Base-by-base conservation (phyloP, 2,888 invertebrate genomes). In the Drosophila prostipennis region DNA sequence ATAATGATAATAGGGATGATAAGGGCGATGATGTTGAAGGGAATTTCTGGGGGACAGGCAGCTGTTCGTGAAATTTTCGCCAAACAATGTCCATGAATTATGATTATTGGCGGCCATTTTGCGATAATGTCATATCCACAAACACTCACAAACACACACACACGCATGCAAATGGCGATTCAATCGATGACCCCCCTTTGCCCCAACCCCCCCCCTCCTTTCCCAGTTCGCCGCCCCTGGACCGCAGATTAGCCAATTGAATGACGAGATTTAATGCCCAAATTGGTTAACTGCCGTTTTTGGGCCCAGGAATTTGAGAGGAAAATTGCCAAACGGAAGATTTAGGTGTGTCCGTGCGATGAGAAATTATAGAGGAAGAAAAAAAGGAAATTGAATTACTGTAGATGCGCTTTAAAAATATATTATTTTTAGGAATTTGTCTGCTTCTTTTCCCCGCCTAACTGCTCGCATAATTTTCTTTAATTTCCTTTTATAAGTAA, bases 81-180 rank as follows among this genome's bases (percentile, higher is more conserved):
- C 60, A 57, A 60, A 58, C 63, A 72, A 61, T 54, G 73, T 55
- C 46, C 84, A 69, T 86, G 78, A 80, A 83, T 86, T 86, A 86
- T 78, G 70, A 64, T 72, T 64, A 72, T 63, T 54, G 65, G 49
- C 51, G 48, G 54, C 55, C 59, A 54, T 71, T 72, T 73, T 54
- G 65, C 65, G 53, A 82, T 70, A 83, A 75, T 80, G 78, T 75
- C 73, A 65, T 54, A 72, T 40, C 45, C 59, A 71, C 60, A 64
- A 6, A 36, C 49, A 69, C 40, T 45, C 49, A 53, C 51, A 36
- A 39, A 53, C 51, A 43, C 49, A 58, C 46, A 37, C 48, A 71
- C 42, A 69, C 46, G 60, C 67, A 77, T 71, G 63, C 55, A 58
- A 75, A 72, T 58, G 64, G 60, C 60, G 61, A 80, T 52, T 63